phyloP scores from a whole-genome alignment of 2,797 vertebrate genomes.

The Sylvia borin region DNA sequence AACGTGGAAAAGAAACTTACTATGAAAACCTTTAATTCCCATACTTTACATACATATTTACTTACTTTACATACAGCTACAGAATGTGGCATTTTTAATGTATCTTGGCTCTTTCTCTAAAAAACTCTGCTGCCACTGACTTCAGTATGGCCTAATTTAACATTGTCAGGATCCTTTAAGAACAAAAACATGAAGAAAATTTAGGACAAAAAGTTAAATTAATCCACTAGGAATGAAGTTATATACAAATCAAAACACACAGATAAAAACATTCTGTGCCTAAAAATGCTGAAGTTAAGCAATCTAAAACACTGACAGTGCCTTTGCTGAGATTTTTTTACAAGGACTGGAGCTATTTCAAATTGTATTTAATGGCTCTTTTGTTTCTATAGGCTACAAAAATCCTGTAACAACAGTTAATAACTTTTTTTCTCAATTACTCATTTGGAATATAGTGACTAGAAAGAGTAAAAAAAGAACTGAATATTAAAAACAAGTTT shows the following conservation, averaged over 20 bases:
- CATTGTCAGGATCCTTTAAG: not conserved
- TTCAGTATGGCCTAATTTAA: not conserved
- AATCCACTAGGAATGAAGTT: not conserved
- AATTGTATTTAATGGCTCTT: not conserved
- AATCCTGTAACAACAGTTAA: not conserved
- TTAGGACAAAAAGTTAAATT: accelerated
- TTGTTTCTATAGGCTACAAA: not conserved
- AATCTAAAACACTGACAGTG: not conserved
- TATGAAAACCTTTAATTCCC: not conserved
- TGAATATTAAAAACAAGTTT: not conserved
- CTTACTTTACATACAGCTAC: not conserved
- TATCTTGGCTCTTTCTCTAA: not conserved
- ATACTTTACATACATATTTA: accelerated
- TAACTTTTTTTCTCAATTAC: not conserved
- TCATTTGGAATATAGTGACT: not conserved
- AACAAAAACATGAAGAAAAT: not conserved
- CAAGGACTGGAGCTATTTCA: not conserved
- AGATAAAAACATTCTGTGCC: not conserved
- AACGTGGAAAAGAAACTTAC: accelerated
- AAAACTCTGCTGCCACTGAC: not conserved
- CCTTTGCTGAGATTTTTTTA: not conserved
- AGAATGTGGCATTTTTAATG: not conserved
- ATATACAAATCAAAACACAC: not conserved
- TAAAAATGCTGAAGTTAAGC: not conserved
- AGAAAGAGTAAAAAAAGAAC: not conserved